Conservation (phyloP, 30 jellyfish, hydroid and myxozoan genomes). For the Catostylus mosaicus region DNA sequence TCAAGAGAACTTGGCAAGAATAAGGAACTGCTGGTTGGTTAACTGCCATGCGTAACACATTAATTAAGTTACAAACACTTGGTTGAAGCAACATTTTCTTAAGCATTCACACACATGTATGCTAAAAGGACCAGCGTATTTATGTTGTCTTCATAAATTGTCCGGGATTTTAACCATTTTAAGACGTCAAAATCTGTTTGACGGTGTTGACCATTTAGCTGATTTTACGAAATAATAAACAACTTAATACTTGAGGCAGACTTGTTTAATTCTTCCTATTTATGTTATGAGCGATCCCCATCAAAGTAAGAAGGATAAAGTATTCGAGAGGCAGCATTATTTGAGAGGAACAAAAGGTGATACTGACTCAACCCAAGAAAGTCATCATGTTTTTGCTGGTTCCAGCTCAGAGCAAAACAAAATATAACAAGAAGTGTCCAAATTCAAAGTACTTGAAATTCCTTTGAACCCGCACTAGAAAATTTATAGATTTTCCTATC, state of each 20-base stretch:
- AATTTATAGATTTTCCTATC: too few relatives aligned
- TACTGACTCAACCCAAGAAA: too few relatives aligned
- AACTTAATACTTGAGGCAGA: conserved; percentile 1
- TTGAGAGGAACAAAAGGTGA: too few relatives aligned
- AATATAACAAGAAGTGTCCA: too few relatives aligned
- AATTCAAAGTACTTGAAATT: too few relatives aligned
- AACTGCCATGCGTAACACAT: background rate
- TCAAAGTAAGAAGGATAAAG: too few relatives aligned
- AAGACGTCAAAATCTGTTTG: background rate
- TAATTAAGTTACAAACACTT: background rate
- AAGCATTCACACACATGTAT: background rate
- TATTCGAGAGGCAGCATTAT: too few relatives aligned
- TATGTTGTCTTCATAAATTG: background rate
- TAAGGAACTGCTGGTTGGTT: background rate
- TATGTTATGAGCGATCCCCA: too few relatives aligned
- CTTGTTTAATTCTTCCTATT: background rate
- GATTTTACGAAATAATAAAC: background rate
- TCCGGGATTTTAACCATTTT: background rate
- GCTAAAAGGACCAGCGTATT: background rate
- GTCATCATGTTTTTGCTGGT: too few relatives aligned
- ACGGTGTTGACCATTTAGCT: conserved; percentile 3
- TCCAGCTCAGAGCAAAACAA: too few relatives aligned
- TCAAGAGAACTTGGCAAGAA: background rate
- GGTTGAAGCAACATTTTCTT: background rate
- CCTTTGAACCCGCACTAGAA: too few relatives aligned